A percentile compares a stretch with the other conserved stretches of the same genome.
Evolutionary conservation across 2,113 vertebrate genomes (phyloP).

Genomic region (Xiphophorus couchianus): DNA sequence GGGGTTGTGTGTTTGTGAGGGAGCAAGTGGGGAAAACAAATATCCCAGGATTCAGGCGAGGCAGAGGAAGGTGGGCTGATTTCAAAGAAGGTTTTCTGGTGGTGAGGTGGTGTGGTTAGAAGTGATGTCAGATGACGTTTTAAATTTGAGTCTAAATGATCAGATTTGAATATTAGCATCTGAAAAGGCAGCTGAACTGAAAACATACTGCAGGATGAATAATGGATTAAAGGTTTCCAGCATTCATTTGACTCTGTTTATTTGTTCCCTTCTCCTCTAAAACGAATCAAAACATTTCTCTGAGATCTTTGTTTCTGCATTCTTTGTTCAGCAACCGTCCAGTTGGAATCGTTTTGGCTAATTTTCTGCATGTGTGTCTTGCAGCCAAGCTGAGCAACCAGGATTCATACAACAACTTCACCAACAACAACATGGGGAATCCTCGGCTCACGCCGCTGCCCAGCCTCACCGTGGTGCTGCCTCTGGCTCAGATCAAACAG

Average conservation of each 20-base stretch:
- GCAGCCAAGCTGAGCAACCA: constrained; percentile 88
- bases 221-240: constrained; percentile 24
- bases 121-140: constrained; percentile 6
- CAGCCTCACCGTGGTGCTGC: constrained; percentile 89
- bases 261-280: background rate
- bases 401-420: constrained; percentile 95
- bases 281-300: background rate
- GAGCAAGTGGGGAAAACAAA: background rate
- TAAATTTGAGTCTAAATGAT: constrained; percentile 27
- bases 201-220: constrained; percentile 25
- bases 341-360: background rate
- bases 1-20: constrained; percentile 17
- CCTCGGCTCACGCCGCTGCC: constrained; percentile 92
- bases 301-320: background rate
- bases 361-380: constrained; percentile 18
- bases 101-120: background rate
- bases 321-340: background rate
- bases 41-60: background rate
- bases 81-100: constrained; percentile 6
- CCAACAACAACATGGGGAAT: constrained; percentile 95
- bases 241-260: constrained; percentile 2
- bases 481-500: constrained; percentile 97
- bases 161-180: constrained; percentile 30
- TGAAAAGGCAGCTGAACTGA: constrained; percentile 28
- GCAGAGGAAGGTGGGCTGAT: background rate